phyloP scores from a whole-genome alignment of 1,140 invertebrate species.

The Holcopasites calliopsidis region DNA sequence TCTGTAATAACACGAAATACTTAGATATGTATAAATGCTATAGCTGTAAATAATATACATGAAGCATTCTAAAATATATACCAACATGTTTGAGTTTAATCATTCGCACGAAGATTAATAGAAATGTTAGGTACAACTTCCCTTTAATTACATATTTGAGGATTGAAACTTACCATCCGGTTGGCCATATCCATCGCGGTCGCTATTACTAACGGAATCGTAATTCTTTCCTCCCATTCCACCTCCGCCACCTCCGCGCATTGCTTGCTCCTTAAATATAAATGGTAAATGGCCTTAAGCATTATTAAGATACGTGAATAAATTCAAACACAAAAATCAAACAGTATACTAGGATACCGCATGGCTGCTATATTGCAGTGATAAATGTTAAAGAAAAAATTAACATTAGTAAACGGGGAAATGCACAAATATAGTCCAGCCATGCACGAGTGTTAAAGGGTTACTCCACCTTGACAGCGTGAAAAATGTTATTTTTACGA shows the following conservation, averaged over 20 bases:
- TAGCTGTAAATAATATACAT: no score
- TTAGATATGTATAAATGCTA: no score
- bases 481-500: no score
- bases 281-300: conserved; percentile 10
- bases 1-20: not conserved
- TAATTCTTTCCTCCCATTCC: conserved; percentile 72
- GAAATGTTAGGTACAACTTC: not conserved
- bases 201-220: conserved; percentile 73
- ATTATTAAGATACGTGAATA: conserved; percentile 15
- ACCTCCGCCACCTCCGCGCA: conserved; percentile 66
- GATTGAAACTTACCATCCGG: conserved; percentile 70
- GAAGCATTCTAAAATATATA: no score
- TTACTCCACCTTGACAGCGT: no score
- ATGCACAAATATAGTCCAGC: no score
- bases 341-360: no score
- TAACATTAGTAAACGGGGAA: no score
- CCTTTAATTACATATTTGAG: not conserved
- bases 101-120: not conserved
- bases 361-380: not conserved
- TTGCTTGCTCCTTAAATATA: conserved; percentile 75
- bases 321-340: not conserved
- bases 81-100: no score
- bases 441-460: no score
- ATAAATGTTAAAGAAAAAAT: conserved; percentile 1
- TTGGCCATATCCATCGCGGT: conserved; percentile 75